Base-by-base conservation (phyloP, 2,888 invertebrate species). In the Ecliptopera silaceata region DNA sequence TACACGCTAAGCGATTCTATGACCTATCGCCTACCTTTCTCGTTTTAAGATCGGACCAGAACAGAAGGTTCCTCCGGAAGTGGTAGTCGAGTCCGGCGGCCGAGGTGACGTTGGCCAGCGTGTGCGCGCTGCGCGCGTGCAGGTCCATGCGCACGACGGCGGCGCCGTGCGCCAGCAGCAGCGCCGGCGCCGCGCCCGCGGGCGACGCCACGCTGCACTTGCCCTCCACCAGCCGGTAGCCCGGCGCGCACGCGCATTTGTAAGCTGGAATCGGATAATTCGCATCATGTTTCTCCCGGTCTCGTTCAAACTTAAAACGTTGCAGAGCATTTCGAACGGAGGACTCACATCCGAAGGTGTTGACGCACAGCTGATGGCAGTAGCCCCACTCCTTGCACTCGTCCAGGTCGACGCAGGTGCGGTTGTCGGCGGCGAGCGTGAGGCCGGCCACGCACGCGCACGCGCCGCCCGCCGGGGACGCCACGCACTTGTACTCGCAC, bases 321-420 rank as follows among this genome's bases (percentile, higher is more conserved):
- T 4, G 29, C 29, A 29, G 8, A 29, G 31, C n/a, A n/a, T 8
- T 26, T 6, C 10, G 10, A 15, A 36, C 15, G 10, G 10, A 10
- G 10, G 10, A 58, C 85, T 84, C 41, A 90, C 91, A 94, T 36
- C 95, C 98, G 1, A 95, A 95, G 0, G 95, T 95, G 82, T 99
- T 99, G 57, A 94, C 93, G 82, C 99, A 99, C 26, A 96, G 92
- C 84, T 99, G 99, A 79, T 99, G 98, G 84, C 99, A 99, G 84
- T 94, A 96, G 36, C 97, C 97, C 97, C 97, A 97, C 85, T 97
- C 97, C 42, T 92, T 83, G 84, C 97, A 97, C 85, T 99, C 99
- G 88, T 99, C 95, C 68, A 96, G 93, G 91, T 99, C 99, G 32
- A 94, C 93, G 82, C 99, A 99, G 3, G 96, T 96, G 68, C 95